phyloP scores from a whole-genome alignment of 2,888 invertebrate species.

The Ennomos quercinarius region DNA sequence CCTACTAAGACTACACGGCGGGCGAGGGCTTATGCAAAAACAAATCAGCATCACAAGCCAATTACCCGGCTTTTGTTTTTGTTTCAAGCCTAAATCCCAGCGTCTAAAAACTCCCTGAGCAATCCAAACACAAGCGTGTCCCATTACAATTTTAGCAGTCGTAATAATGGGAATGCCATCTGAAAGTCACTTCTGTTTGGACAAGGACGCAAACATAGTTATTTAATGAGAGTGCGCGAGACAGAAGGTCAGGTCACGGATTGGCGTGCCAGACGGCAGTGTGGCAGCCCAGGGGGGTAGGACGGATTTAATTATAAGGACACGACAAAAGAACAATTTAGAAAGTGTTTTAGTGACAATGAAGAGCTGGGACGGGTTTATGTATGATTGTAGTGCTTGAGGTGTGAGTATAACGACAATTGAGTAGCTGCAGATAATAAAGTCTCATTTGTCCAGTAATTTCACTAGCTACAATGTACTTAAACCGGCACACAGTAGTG shows the following conservation, averaged over 20 bases:
- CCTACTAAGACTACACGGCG: too few species aligned
- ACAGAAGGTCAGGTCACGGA: conserved; percentile 46
- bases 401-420: too few species aligned
- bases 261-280: conserved; percentile 54
- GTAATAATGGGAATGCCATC: conserved; percentile 53
- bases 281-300: conserved; percentile 36
- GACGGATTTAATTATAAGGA: conserved; percentile 53
- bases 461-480: too few species aligned
- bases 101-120: conserved; percentile 38
- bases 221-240: conserved; percentile 30
- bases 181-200: conserved; percentile 46
- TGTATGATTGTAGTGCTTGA: too few species aligned
- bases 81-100: background rate
- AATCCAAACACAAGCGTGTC: conserved; percentile 52
- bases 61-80: conserved; percentile 2
- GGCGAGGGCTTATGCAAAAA: background rate
- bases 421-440: too few species aligned
- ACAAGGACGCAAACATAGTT: conserved; percentile 40
- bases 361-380: background rate
- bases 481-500: too few species aligned
- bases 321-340: conserved; percentile 38
- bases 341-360: conserved; percentile 14
- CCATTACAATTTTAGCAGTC: conserved; percentile 53
- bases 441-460: too few species aligned
- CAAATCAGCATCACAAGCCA: background rate